Conservation (phyloP, 2,113 vertebrate genomes). For the Geococcyx californianus region DNA sequence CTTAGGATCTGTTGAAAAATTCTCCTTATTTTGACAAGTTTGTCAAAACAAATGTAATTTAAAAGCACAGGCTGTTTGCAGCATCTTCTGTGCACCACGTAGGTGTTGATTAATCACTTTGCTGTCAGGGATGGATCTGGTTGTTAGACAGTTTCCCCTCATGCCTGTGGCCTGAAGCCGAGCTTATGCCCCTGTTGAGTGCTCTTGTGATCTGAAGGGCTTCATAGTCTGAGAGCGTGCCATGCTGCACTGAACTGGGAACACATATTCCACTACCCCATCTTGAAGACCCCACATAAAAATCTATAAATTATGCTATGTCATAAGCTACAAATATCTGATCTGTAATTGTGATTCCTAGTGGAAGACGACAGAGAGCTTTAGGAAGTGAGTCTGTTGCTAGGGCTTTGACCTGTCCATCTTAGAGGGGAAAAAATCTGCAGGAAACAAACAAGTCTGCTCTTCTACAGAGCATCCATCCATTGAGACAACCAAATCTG, state of each 20-base stretch:
- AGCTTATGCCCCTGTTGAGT: background rate
- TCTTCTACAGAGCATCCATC: background rate
- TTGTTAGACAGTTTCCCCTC: background rate
- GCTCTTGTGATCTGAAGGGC: background rate
- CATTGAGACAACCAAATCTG: background rate
- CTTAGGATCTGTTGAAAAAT: background rate
- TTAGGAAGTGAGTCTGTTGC: background rate
- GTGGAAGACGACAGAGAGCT: background rate
- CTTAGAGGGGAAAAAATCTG: background rate
- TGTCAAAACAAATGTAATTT: background rate
- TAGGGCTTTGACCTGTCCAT: background rate
- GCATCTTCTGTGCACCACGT: fast-evolving
- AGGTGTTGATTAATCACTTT: background rate
- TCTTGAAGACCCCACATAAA: background rate
- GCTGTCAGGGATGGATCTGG: background rate
- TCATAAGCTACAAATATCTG: background rate
- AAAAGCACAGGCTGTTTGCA: background rate
- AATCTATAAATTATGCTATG: background rate
- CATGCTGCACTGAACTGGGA: background rate
- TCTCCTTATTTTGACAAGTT: background rate
- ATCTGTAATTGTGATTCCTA: background rate
- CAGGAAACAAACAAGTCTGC: background rate
- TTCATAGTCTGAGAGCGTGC: background rate
- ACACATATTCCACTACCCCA: background rate
- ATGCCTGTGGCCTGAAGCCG: background rate